Evolutionary conservation across 2,797 vertebrate genomes (phyloP), one percentile per base, ranked within the genome.

Genomic region (Thamnophis elegans): DNA sequence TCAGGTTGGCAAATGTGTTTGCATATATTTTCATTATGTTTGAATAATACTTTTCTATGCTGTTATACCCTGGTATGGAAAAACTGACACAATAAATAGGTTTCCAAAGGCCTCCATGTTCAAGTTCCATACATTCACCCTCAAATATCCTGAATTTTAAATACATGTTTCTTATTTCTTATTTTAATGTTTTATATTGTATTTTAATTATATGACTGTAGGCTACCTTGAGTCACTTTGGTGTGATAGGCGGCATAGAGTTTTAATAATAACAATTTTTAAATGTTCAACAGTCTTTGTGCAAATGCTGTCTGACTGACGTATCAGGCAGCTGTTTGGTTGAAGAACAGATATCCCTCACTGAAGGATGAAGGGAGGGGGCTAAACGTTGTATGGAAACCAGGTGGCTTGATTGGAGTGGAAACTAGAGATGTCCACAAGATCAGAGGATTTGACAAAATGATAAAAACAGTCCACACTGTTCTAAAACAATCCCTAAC

Each of bases 1-100:
- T 97, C 97, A 88, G 98, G 98, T 98, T 94, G 51, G 92, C 16
- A 1, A 6, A 54, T 26, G 7, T 28, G 18, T 32, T 60, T 20
- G 56, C 12, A n/a, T 53, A 16, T 12, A n/a, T 59, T 26, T 62
- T 36, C 51, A 28, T 5, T 1, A 25, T 53, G 42, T 85, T 53
- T 62, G 28, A 13, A 47, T 32, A 62, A 86, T 25, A 12, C 7
- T 14, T 91, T 60, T 32, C 32, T 5, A 6, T 25, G 10, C 36
- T 82, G 25, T 82, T 47, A 47, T 82, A 47, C 36, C 22, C 6
- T 18, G 47, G 26, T 0, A 10, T 85, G 90, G 55, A 90, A 42
- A 56, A 13, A 26, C 13, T 26, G 54, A 14, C 32, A 56, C 12
- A 1, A 54, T 55, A 25, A 78, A 90, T 28, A 32, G 22, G 36